These are phyloP conservation scores for Rhinolophus ferrumequinum DNA, from an alignment of 2,113 vertebrate genomes.

Conservation along the genomic window DNA sequence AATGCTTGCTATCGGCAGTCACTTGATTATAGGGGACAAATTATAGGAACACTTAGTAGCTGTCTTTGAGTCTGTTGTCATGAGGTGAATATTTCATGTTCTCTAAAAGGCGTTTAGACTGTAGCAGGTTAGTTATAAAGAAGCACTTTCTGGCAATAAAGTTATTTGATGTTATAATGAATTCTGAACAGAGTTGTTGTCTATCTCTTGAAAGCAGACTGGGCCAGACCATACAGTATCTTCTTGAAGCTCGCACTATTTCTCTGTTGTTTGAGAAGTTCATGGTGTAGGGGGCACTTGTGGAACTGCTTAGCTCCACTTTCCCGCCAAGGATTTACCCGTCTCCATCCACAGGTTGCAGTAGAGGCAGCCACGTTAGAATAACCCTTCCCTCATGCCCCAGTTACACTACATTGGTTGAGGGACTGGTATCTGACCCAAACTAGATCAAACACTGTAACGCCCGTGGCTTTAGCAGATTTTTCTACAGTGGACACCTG, in stretches of 20 bases:
- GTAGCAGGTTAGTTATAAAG: not conserved
- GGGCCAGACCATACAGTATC: not conserved
- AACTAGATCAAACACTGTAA: not conserved
- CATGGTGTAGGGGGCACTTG: too few species aligned
- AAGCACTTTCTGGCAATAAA: not conserved
- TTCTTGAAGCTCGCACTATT: not conserved
- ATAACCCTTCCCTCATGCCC: rapidly evolving
- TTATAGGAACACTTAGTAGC: not conserved
- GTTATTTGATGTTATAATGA: not conserved
- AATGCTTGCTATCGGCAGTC: not conserved
- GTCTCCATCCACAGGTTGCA: not conserved
- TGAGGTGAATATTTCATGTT: conserved; percentile 7
- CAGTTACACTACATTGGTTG: rapidly evolving
- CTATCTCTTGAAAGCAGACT: not conserved
- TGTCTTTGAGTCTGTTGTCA: not conserved
- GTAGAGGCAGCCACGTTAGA: rapidly evolving
- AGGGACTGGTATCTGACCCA: rapidly evolving
- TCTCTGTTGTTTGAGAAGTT: not conserved
- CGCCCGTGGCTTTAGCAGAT: not conserved
- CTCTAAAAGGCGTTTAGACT: not conserved
- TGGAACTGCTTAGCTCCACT: rapidly evolving
- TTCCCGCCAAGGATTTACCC: not conserved
- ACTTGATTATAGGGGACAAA: not conserved
- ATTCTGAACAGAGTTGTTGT: not conserved
- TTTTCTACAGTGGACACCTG: not conserved